Evolutionary conservation across 2,797 vertebrate species (phyloP), one percentile per base, ranked within the genome.

Genomic region (Clarias laeviceps): DNA sequence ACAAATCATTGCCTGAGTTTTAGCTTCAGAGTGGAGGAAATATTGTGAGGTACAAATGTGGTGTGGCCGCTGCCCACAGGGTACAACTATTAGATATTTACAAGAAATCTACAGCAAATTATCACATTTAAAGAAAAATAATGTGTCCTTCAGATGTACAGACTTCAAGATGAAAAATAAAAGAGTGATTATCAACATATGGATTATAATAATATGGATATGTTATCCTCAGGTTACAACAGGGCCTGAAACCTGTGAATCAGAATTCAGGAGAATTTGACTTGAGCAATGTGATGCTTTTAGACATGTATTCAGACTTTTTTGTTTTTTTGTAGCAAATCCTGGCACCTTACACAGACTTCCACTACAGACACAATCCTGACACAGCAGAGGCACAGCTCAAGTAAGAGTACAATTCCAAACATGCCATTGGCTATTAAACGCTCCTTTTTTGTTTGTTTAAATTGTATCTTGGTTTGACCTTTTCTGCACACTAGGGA

Each of bases 311-410:
- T 45, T 64, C 4, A 62, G 17, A 27, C 20, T 15, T 54, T 18
- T 29, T 74, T 37, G 27, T 69, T 29, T 87, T 2, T 88, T 29
- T 87, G 88, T 91, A 99, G 98, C 95, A 98, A 97, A 99, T 99
- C 95, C 96, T 99, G 84, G 98, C 98, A 83, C 98, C 98, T 89
- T 99, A 98, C 92, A 99, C 98, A 83, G 98, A 99, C 95, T 99
- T 99, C 93, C 98, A 99, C 97, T 99, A 99, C 96, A 97, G 97
- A 87, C 98, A 99, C 93, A 99, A 98, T 86, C 97, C 98, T 90
- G 98, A 99, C 91, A 99, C 96, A 78, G 93, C 97, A 89, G 98
- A 99, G 95, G 97, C 97, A 86, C 98, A 99, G 88, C 96, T 99
- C 91, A 99, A 99, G 98, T 99, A 94, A 97, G 98, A 96, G 89